Base-by-base conservation (phyloP, 2,888 invertebrate species). In the Troglohyphantes excavatus region DNA sequence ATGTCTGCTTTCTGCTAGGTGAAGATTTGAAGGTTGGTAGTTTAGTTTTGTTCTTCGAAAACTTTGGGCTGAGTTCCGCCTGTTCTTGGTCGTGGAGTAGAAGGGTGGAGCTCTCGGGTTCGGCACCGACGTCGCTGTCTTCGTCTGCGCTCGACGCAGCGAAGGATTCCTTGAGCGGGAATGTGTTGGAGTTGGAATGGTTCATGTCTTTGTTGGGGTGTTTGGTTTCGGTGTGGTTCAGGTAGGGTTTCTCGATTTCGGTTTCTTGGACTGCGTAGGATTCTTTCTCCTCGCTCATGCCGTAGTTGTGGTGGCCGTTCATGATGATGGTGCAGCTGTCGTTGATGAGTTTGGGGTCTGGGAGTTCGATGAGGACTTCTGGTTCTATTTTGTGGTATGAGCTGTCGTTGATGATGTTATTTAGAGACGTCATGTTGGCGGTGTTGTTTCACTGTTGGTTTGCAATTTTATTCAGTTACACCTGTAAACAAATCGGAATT, bases 341-440 rank as follows among this genome's bases (percentile, higher is more conserved):
- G 29, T 9, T 78, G 39, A 83, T 76, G n/a, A 19, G 65, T 29
- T 83, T 89, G n/a, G 89, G 89, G n/a, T 76, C 68, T 17, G 89
- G 89, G 76, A 89, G 89, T 27, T 89, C 89, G n/a, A 89, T 89
- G 1, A 89, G 65, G 29, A 76, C 83, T 72, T 89, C 89, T 13
- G 89, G 70, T 61, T 70, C 63, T 13, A 29, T 76, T 29, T 83
- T 83, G n/a, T 3, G 33, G 59, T 43, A 78, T 6, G 39, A 33
- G 11, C 63, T 67, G 6, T 83, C 76, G 2, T 29, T 39, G 3
- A 53, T 65, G 11, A 88, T 73, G 23, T 33, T 53, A 26, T 88
- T 88, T 13, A 88, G 59, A 39, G 88, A 59, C 13, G 88, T 68
- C 88, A 88, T 88, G 59, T 3, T 79, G 27, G n/a, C 26, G 27